A percentile compares a stretch with the other conserved stretches of the same genome.
phyloP scores from a whole-genome alignment of 2,888 invertebrate genomes.

The Lordiphosa fenestrarum region DNA sequence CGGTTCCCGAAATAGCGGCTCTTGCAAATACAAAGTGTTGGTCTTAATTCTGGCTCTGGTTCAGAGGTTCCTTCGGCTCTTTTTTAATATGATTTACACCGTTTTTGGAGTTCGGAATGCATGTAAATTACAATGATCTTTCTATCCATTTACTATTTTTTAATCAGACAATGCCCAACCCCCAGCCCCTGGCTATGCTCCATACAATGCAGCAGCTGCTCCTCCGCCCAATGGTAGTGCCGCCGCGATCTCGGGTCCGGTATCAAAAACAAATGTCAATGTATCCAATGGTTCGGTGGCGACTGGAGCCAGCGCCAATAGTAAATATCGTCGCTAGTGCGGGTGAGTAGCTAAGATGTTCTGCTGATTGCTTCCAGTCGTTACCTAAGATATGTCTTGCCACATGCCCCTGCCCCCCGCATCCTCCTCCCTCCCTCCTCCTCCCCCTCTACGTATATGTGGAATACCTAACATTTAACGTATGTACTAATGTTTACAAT shows the following conservation, averaged over 20 bases:
- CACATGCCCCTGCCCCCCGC: not conserved
- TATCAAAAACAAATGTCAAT: conserved; percentile 37
- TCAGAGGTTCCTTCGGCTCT: too few species aligned
- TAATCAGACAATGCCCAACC: conserved; percentile 55
- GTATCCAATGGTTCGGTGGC: conserved; percentile 59
- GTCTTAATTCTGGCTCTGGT: too few species aligned
- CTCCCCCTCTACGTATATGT: conserved; percentile 17
- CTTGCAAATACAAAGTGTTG: too few species aligned
- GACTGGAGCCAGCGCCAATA: conserved; percentile 57
- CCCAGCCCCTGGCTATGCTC: conserved; percentile 52
- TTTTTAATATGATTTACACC: too few species aligned
- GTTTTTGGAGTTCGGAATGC: too few species aligned
- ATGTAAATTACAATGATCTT: not conserved
- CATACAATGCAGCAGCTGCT: conserved; percentile 53
- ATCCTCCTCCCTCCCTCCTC: not conserved
- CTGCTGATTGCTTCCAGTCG: not conserved
- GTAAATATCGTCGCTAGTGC: conserved; percentile 66
- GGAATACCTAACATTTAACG: conserved; percentile 6
- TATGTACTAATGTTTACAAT: conserved; percentile 63
- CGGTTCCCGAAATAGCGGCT: too few species aligned
- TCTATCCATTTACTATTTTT: not conserved
- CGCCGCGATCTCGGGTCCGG: conserved; percentile 41
- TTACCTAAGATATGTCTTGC: too few species aligned
- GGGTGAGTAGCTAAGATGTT: conserved; percentile 44
- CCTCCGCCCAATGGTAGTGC: conserved; percentile 52